Percentiles rank a stretch among this genome's conserved stretches.
Conservation (phyloP, 2,888 invertebrate species). For the Caenorhabditis parvicauda region DNA sequence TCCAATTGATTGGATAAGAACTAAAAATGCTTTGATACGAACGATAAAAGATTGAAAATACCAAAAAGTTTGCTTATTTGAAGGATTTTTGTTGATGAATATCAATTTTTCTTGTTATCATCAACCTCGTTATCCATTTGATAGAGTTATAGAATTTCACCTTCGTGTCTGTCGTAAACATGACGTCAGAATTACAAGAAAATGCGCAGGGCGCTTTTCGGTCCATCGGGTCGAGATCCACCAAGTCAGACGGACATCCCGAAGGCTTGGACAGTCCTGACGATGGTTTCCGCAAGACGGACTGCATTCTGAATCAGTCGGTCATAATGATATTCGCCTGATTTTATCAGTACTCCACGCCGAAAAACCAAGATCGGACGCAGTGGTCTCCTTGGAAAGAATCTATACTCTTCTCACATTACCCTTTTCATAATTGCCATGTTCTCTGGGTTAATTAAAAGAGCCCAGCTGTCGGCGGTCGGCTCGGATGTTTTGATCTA, state of each 20-base stretch:
- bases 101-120: neutral
- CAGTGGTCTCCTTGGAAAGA: too few species aligned
- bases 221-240: slow-evolving; percentile 55
- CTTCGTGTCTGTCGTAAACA: slow-evolving; percentile 46
- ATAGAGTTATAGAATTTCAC: slow-evolving; percentile 7
- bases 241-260: slow-evolving; percentile 50
- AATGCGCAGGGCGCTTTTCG: slow-evolving; percentile 49
- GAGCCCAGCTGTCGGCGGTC: slow-evolving; percentile 3
- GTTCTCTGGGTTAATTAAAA: too few species aligned
- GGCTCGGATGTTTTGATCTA: neutral
- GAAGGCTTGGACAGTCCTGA: slow-evolving; percentile 8
- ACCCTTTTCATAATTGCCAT: too few species aligned
- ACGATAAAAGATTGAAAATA: neutral
- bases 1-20: neutral
- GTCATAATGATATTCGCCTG: neutral
- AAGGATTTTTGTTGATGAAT: neutral
- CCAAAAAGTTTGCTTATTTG: neutral
- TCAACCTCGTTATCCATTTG: too few species aligned
- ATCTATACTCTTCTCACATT: too few species aligned
- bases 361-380: too few species aligned
- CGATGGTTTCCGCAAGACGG: slow-evolving; percentile 4
- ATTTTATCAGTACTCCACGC: too few species aligned
- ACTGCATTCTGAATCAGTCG: neutral
- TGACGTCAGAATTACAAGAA: slow-evolving; percentile 65
- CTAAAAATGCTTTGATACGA: neutral